These are phyloP conservation scores for Patella caerulea DNA, from an alignment of 2,888 invertebrate species.

Conservation along the genomic window DNA sequence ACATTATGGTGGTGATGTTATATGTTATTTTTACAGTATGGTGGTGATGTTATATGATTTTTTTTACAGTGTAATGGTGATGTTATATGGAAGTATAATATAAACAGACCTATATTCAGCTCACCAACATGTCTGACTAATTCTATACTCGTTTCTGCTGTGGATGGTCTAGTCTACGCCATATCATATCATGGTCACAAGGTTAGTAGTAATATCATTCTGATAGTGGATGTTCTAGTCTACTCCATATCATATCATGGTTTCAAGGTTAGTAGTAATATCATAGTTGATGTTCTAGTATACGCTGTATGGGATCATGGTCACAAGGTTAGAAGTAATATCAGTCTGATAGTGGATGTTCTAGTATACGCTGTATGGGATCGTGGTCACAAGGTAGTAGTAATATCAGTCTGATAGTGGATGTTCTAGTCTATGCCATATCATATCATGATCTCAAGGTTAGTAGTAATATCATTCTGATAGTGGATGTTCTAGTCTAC, in stretches of 20 bases:
- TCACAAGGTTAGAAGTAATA: conserved; percentile 49
- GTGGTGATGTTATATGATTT: too few species aligned
- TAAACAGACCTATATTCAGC: conserved; percentile 78
- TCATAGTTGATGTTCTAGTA: conserved; percentile 60
- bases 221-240: conserved; percentile 40
- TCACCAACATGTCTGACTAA: conserved; percentile 72
- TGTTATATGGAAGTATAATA: conserved; percentile 76
- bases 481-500: conserved; percentile 64
- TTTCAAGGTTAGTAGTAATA: conserved; percentile 50
- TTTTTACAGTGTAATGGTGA: conserved; percentile 69
- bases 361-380: too few species aligned
- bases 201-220: conserved; percentile 45
- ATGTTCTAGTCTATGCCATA: conserved; percentile 58
- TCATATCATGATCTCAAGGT: conserved; percentile 57
- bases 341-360: too few species aligned
- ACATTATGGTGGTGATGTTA: too few species aligned
- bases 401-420: too few species aligned
- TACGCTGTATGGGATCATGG: conserved; percentile 57
- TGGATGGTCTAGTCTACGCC: conserved; percentile 63
- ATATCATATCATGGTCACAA: conserved; percentile 51
- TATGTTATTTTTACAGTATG: too few species aligned
- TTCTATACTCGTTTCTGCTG: conserved; percentile 65
- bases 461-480: conserved; percentile 22
- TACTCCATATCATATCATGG: conserved; percentile 57
- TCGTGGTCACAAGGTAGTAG: too few species aligned